Evolutionary conservation across 2,888 invertebrate species (phyloP).

Genomic region (Globia sparganii): DNA sequence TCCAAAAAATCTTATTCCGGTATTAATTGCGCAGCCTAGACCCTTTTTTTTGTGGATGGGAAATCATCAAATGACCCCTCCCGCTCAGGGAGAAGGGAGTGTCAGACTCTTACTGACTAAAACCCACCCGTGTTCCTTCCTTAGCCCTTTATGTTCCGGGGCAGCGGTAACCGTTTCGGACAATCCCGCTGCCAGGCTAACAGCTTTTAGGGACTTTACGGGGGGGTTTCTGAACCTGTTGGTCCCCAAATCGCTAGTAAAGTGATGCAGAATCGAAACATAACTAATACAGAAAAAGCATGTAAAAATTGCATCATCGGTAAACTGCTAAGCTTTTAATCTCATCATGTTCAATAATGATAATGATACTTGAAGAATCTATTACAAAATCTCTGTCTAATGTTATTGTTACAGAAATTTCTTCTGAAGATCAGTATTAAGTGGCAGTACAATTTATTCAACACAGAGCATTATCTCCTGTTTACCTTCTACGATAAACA

Average conservation of each 20-base stretch:
- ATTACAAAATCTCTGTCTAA: neutral
- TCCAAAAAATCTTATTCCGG: neutral
- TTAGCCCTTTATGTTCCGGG: no score
- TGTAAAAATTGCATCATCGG: neutral
- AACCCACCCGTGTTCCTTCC: no score
- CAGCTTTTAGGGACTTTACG: neutral
- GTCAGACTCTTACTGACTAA: no score
- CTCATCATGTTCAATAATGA: neutral
- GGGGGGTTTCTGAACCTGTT: neutral
- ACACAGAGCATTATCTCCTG: slow-evolving; percentile 11
- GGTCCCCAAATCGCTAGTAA: neutral
- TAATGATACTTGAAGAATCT: neutral
- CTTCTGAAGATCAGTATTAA: slow-evolving; percentile 22
- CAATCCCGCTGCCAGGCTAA: no score
- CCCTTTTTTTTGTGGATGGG: no score
- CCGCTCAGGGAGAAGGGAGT: no score
- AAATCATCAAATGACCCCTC: no score
- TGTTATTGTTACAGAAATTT: neutral
- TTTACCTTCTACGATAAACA: slow-evolving; percentile 32
- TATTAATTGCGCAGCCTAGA: neutral
- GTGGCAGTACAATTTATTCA: slow-evolving; percentile 14
- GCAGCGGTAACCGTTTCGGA: no score
- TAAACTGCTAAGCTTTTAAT: neutral
- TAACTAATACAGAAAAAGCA: neutral
- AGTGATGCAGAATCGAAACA: neutral